These are phyloP conservation scores for Leptestheria dahalacensis DNA, from an alignment of 1,140 invertebrate species.

Conservation along the genomic window DNA sequence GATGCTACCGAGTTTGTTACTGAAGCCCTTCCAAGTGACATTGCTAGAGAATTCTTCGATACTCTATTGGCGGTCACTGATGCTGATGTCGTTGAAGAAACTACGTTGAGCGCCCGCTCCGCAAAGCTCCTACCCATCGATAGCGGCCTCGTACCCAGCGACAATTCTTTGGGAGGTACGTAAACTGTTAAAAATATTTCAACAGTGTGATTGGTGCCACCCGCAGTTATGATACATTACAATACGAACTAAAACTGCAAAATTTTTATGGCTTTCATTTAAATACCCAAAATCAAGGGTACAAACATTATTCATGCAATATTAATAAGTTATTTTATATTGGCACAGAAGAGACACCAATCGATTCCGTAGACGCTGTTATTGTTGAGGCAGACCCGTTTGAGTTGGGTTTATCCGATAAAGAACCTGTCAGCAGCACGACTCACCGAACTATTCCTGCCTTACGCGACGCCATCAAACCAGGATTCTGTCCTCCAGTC, in stretches of 20 bases:
- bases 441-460: conserved; percentile 3
- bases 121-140: neutral
- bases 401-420: neutral
- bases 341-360: neutral
- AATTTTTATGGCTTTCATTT: too few species aligned
- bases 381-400: neutral
- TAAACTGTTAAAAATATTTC: neutral
- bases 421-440: neutral
- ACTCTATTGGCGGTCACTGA: neutral
- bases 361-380: neutral
- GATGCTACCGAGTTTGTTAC: neutral
- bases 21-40: neutral
- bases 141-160: neutral
- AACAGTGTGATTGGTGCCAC: too few species aligned
- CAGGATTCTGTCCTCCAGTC: conserved; percentile 18
- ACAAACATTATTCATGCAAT: too few species aligned
- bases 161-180: neutral
- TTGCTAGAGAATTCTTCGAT: neutral
- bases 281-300: too few species aligned
- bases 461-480: conserved; percentile 18
- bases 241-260: too few species aligned
- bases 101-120: neutral
- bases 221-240: too few species aligned
- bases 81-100: neutral
- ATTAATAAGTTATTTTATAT: too few species aligned